Evolutionary conservation across 2,888 invertebrate genomes (phyloP).

Genomic region (Tromatobia lineatoria): DNA sequence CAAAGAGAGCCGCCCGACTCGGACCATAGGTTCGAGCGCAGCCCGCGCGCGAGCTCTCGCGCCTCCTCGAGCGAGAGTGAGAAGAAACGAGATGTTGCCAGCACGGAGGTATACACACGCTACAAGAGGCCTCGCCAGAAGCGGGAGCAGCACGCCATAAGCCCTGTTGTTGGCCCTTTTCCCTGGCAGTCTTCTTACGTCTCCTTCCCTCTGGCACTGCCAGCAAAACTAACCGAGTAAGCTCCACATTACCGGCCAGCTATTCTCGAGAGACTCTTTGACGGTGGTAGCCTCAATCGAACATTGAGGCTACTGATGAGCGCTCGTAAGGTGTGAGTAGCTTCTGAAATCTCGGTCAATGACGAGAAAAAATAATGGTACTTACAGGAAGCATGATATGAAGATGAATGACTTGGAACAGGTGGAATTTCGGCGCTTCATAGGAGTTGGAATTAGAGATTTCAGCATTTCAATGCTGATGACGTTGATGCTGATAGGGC

Average conservation of each 20-base stretch:
- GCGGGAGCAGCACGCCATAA: slow-evolving; percentile 43
- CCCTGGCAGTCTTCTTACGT: slow-evolving; percentile 11
- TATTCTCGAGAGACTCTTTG: slow-evolving; percentile 19
- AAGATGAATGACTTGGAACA: slow-evolving; percentile 30
- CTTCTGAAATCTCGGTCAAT: slow-evolving; percentile 45
- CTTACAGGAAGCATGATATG: slow-evolving; percentile 7
- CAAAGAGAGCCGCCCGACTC: slow-evolving; percentile 82
- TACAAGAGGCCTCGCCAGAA: slow-evolving; percentile 38
- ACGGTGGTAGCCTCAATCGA: slow-evolving; percentile 35
- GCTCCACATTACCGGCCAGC: slow-evolving; percentile 48
- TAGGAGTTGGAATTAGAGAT: background rate
- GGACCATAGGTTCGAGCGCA: slow-evolving; percentile 50
- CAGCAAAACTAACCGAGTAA: slow-evolving; percentile 1
- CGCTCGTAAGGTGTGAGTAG: slow-evolving; percentile 33
- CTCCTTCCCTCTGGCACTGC: slow-evolving; percentile 10
- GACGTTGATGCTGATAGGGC: background rate
- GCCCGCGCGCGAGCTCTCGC: slow-evolving; percentile 43
- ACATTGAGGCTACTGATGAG: slow-evolving; percentile 26
- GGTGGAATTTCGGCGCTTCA: background rate
- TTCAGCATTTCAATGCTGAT: background rate
- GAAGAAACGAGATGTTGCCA: slow-evolving; percentile 59
- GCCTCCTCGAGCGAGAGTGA: slow-evolving; percentile 70
- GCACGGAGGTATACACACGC: slow-evolving; percentile 63
- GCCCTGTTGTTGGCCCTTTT: slow-evolving; percentile 67
- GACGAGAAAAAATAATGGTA: slow-evolving; percentile 4